These are phyloP conservation scores for Agrochola macilenta DNA, from an alignment of 2,888 invertebrate species.

Conservation along the genomic window DNA sequence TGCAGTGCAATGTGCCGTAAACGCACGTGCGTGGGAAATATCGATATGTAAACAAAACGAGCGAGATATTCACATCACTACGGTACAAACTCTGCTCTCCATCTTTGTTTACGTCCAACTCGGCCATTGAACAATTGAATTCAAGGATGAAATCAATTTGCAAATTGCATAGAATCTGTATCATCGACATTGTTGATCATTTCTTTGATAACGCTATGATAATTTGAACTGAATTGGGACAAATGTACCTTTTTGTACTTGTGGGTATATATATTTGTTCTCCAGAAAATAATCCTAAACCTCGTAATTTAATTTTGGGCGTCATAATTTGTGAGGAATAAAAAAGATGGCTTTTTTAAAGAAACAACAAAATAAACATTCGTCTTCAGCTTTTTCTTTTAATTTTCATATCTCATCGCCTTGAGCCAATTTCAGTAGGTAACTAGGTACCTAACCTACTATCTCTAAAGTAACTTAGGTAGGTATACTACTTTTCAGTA, in stretches of 20 bases:
- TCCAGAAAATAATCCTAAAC: not conserved
- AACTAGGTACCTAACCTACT: not conserved
- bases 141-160: constrained; percentile 75
- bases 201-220: constrained; percentile 5
- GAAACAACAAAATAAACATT: not conserved
- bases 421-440: not conserved
- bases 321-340: not conserved
- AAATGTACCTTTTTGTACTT: not conserved
- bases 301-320: not conserved
- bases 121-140: constrained; percentile 73
- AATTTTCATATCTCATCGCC: not conserved
- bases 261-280: not conserved
- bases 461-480: not conserved
- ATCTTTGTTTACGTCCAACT: constrained; percentile 78
- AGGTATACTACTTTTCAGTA: not conserved
- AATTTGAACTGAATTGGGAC: not conserved
- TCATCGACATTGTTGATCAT: constrained; percentile 14
- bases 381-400: not conserved
- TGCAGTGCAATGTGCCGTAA: not conserved
- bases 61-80: constrained; percentile 73
- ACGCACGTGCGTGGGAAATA: constrained; percentile 46
- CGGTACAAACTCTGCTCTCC: constrained; percentile 78
- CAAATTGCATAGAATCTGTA: constrained; percentile 46
- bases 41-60: constrained; percentile 78
- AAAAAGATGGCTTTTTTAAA: not conserved